Base-by-base conservation (phyloP, 2,797 vertebrate genomes). In the Xenopus petersii region DNA sequence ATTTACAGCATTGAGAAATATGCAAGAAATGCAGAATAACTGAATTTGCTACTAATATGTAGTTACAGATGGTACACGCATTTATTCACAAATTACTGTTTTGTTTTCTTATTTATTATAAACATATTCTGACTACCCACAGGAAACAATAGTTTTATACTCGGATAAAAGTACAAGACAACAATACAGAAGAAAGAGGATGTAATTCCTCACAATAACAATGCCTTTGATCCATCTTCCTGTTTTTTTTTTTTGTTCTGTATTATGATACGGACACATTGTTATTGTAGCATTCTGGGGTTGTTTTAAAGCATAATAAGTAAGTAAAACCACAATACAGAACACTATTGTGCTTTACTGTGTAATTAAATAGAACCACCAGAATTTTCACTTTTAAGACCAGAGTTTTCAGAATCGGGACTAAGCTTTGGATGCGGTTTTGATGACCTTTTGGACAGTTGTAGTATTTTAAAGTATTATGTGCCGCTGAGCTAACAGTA, bases 351-450 rank as follows among this genome's bases (percentile, higher is more conserved):
- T 47, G 6, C 33, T 58, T 69, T 36, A 47, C 36, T 47, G 12
- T 70, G 17, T 48, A 59, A 70, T 70, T 60, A 70, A 42, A 59
- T 60, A 24, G n/a, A 60, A 70, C 59, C 59, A 70, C 59, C 46
- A 10, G 36, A 47, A 15, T 70, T 49, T 60, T 70, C 36, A 60
- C 36, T 58, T 46, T 36, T 26, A 59, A 26, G 24, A 70, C 17
- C 47, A 47, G 36, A 33, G 68, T 56, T 70, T 60, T 56, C 56
- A 60, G 9, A 60, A 11, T 70, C 60, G 47, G 21, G n/a, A 60
- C 10, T 17, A 36, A 11, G 55, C n/a, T 58, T 59, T 69, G 12
- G 33, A 46, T 69, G 54, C 58, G 67, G 67, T 58, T 70, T 70
- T 70, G 30, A 12, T 70, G 55, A 70, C 68, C 68, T 60, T 70